Percentiles rank a stretch among this genome's conserved stretches.
Evolutionary conservation across 2,888 invertebrate species (phyloP).

Genomic region (Leptinotarsa rubiginosa): DNA sequence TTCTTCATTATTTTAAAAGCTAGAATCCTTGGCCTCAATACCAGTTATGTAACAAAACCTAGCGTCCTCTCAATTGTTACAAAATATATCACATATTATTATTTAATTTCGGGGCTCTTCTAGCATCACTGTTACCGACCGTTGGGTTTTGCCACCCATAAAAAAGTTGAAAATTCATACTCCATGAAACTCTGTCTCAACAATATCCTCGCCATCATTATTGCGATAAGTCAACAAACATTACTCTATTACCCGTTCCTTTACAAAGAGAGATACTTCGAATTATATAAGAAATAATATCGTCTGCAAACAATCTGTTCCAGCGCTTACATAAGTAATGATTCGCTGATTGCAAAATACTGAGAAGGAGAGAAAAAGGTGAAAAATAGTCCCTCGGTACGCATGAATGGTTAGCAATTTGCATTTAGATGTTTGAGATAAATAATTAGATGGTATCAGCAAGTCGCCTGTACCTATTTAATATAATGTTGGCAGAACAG

Average conservation of each 20-base stretch:
- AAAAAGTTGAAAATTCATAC: no score
- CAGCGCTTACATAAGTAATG: slow-evolving; percentile 32
- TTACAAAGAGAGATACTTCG: slow-evolving; percentile 12
- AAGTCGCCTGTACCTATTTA: slow-evolving; percentile 39
- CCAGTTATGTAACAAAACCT: no score
- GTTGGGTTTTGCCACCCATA: no score
- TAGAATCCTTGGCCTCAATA: no score
- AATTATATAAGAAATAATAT: slow-evolving; percentile 23
- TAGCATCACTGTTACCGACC: no score
- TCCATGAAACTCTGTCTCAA: neutral
- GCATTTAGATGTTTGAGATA: slow-evolving; percentile 41
- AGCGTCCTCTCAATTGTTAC: no score
- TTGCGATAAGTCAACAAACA: slow-evolving; percentile 19
- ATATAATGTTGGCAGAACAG: slow-evolving; percentile 33
- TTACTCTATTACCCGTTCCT: neutral
- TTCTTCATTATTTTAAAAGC: no score
- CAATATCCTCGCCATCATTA: neutral
- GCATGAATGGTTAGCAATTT: slow-evolving; percentile 36
- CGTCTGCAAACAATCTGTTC: slow-evolving; percentile 27
- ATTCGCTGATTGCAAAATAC: slow-evolving; percentile 30
- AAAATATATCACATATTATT: no score
- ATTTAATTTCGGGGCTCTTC: no score
- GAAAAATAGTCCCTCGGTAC: slow-evolving; percentile 29
- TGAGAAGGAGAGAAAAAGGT: slow-evolving; percentile 25
- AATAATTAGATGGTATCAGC: slow-evolving; percentile 40